Evolutionary conservation across 2,888 invertebrate genomes (phyloP), one percentile per base, ranked within the genome.

Genomic region (Lypha dubia): DNA sequence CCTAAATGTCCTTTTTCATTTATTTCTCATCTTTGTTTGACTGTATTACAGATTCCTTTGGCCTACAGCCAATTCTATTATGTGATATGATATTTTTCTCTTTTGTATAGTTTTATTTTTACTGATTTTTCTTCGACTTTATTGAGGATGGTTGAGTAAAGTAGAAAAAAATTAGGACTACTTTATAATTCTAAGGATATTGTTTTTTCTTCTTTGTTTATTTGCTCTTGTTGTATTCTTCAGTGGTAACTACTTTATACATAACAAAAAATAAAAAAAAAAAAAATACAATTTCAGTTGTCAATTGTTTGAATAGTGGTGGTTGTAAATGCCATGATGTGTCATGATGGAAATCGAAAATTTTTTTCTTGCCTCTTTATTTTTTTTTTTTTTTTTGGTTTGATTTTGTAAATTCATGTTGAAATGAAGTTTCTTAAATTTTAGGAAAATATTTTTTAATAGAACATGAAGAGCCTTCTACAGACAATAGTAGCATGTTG

Each of bases 11-110:
- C 15, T 41, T 38, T 38, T 24, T 38, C 9, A 46, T 53, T 28
- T 63, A 15, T 60, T 71, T 60, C 17, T 35, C 5, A 24, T 63
- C 41, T 74, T 71, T 70, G 51, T 71, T 75, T 79, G 60, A 60
- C 51, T 79, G 44, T 70, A 80, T 74, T 84, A 81, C 84, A 84
- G 84, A 74, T 74, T 84, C 84, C 80, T 28, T 77, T 84, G 84
- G 84, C 84, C 80, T 81, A 84, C 77, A 84, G 84, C 84, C 84
- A 84, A 84, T 84, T 84, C 84, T 77, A 81, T 84, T 84, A 84
- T 84, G 73, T 76, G 76, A 84, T 71, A 77, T 74, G 84, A 76
- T 75, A 51, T 71, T 71, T 63, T 11, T 62, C 28, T 73, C 28
- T 73, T 53, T 62, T 58, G 58, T 51, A 24, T 22, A 49, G 65